Evolutionary conservation across 30 jellyfish, hydroid and myxozoan species (phyloP).

Genomic region (Aurelia aurita complex sp. Pacific): DNA sequence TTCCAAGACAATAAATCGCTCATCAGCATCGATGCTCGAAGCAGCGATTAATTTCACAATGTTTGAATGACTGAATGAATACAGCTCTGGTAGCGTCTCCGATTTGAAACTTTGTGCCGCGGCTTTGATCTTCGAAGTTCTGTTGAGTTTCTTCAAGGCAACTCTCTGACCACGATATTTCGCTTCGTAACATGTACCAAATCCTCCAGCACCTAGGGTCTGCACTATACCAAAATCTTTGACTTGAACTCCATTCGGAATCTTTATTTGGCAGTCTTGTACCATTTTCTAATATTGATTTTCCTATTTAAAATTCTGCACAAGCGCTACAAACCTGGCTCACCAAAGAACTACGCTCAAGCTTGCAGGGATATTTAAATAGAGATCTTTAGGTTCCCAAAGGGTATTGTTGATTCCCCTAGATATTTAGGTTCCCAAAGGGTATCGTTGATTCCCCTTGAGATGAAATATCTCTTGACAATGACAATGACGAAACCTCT

Average conservation of each 20-base stretch:
- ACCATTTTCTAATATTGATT: slow-evolving; percentile 12
- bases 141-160: slow-evolving; percentile 74
- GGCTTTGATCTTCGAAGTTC: slow-evolving; percentile 79
- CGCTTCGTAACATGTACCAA: slow-evolving; percentile 96
- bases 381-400: no score
- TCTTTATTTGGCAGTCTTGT: slow-evolving; percentile 15
- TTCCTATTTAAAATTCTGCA: no score
- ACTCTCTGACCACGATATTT: slow-evolving; percentile 41
- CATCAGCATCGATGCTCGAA: slow-evolving; percentile 40
- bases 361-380: no score
- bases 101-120: slow-evolving; percentile 78
- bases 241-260: slow-evolving; percentile 25
- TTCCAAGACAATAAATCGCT: slow-evolving; percentile 63
- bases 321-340: no score
- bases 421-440: no score
- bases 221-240: slow-evolving; percentile 58
- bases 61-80: slow-evolving; percentile 61
- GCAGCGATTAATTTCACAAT: slow-evolving; percentile 72
- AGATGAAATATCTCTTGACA: no score
- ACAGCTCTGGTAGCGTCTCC: slow-evolving; percentile 76
- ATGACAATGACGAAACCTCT: no score
- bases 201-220: slow-evolving; percentile 90
- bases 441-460: no score
- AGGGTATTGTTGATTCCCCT: no score
- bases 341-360: no score